Evolutionary conservation across 2,888 invertebrate genomes (phyloP).

Genomic region (Gymnocheta viridis): DNA sequence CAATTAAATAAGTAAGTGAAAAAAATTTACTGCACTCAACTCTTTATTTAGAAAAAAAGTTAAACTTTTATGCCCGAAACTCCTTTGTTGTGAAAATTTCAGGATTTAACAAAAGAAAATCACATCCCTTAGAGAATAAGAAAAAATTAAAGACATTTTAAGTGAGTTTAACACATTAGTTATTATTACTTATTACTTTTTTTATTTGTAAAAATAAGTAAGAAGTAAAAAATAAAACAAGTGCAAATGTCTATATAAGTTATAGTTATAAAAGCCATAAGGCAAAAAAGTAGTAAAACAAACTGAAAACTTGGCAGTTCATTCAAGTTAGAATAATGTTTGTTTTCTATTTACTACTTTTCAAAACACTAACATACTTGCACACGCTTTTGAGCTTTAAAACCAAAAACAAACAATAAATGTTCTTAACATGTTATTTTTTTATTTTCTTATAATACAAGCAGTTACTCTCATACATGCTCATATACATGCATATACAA

Average conservation of each 20-base stretch:
- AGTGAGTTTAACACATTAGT: no score
- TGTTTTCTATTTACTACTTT: background rate
- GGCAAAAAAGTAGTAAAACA: background rate
- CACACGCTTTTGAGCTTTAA: background rate
- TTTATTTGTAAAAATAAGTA: no score
- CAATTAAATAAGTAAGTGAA: no score
- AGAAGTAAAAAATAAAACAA: no score
- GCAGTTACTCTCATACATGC: background rate
- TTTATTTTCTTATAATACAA: background rate
- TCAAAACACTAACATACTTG: background rate
- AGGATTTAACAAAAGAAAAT: no score
- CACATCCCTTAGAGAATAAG: no score
- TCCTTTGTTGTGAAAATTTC: no score
- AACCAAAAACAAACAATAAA: background rate
- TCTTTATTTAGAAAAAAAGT: no score
- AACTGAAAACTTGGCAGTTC: conserved; percentile 14
- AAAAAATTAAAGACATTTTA: no score
- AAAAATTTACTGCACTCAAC: no score
- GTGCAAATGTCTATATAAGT: background rate
- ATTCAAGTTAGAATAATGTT: conserved; percentile 14
- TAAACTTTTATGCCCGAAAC: no score
- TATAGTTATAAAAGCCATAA: background rate
- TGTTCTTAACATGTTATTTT: background rate
- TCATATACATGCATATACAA: background rate
- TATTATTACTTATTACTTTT: no score